These are phyloP conservation scores for Willowsia nigromaculata DNA, from an alignment of 2,888 invertebrate genomes.

Conservation along the genomic window DNA sequence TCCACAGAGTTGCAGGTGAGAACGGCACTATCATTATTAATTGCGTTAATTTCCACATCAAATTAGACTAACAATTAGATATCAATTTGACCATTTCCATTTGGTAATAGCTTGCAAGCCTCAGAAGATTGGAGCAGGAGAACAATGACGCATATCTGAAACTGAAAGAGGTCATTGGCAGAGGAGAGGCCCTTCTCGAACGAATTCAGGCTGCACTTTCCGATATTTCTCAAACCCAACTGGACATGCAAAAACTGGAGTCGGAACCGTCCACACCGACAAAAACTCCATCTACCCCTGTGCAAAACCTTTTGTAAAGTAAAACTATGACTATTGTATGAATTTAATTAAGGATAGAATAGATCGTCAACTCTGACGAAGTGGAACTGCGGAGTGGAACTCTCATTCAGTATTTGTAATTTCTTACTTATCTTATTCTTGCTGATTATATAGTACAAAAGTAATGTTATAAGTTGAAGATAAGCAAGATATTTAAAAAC, in stretches of 20 bases:
- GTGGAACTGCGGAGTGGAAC: too few relatives aligned
- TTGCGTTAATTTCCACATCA: too few relatives aligned
- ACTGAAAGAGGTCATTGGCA: constrained; percentile 90
- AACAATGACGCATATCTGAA: constrained; percentile 95
- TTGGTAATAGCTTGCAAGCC: constrained; percentile 82
- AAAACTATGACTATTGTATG: too few relatives aligned
- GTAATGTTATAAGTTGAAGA: too few relatives aligned
- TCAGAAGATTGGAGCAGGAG: constrained; percentile 91
- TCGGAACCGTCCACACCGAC: constrained; percentile 60
- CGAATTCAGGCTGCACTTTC: constrained; percentile 94
- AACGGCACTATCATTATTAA: too few relatives aligned
- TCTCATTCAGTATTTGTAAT: too few relatives aligned
- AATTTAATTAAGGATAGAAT: too few relatives aligned
- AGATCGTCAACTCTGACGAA: too few relatives aligned
- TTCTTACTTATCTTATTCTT: too few relatives aligned
- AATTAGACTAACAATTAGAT: too few relatives aligned
- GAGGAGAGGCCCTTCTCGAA: constrained; percentile 91
- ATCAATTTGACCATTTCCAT: background rate
- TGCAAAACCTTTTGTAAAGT: constrained; percentile 37
- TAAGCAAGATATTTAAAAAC: too few relatives aligned
- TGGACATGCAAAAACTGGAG: constrained; percentile 90
- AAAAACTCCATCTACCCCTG: background rate
- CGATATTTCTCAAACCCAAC: constrained; percentile 94
- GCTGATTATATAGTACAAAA: too few relatives aligned
- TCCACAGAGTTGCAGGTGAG: constrained; percentile 93